Conservation (phyloP, 2,797 vertebrate genomes). For the Sardinella longiceps region DNA sequence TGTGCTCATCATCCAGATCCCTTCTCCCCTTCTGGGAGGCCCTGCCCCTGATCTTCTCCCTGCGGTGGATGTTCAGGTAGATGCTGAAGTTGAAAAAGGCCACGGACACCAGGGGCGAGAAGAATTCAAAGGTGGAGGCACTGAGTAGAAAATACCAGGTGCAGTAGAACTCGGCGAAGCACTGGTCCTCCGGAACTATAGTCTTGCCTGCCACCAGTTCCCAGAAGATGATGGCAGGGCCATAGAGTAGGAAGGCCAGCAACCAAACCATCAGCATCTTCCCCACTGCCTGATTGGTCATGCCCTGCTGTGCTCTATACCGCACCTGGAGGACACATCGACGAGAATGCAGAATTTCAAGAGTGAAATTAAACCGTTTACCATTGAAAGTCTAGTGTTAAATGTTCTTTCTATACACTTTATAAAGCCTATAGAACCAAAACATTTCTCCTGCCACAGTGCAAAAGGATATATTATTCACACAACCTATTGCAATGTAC, state of each 20-base stretch:
- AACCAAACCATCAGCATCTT: conserved; percentile 95
- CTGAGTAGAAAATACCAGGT: conserved; percentile 98
- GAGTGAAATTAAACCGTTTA: not conserved
- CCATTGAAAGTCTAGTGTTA: not conserved
- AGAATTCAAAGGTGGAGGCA: conserved; percentile 94
- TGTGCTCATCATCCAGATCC: conserved; percentile 42
- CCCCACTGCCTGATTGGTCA: conserved; percentile 83
- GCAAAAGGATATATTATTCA: not conserved
- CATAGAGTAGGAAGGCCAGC: conserved; percentile 91
- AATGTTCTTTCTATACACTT: no score
- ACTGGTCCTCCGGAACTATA: conserved; percentile 85
- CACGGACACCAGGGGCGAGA: conserved; percentile 93
- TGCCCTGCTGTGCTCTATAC: conserved; percentile 92
- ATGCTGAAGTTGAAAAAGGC: conserved; percentile 97
- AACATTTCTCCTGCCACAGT: not conserved
- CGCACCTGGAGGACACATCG: conserved; percentile 77
- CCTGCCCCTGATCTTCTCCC: conserved; percentile 84
- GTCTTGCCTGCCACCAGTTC: conserved; percentile 83
- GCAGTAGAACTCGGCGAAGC: conserved; percentile 94
- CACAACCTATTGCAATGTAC: not conserved
- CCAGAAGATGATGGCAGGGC: conserved; percentile 96
- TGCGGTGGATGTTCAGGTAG: conserved; percentile 93
- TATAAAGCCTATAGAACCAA: no score
- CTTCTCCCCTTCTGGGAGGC: conserved; percentile 69
- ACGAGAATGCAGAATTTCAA: not conserved